Evolutionary conservation across 92 coral and sea anemone species (phyloP), one percentile per base, ranked within the genome.

Genomic region (Parazoanthus swiftii): DNA sequence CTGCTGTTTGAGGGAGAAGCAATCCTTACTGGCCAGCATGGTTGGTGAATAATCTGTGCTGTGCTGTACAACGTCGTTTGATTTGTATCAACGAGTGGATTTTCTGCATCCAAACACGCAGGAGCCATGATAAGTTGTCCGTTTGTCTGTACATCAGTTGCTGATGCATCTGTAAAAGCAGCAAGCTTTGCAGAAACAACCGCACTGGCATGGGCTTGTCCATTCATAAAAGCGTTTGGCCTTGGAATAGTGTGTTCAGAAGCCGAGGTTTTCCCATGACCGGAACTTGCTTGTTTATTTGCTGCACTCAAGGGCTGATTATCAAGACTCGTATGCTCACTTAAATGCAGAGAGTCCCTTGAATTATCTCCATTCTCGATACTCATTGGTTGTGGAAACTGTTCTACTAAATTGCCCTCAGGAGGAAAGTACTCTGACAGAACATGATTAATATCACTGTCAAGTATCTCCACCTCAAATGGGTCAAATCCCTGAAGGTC

Each of bases 361-460:
- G 79, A 44, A 71, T 18, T 73, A 72, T 33, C 67, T 14, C n/a
- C 68, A 84, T 71, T 70, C 68, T 84, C 87, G 5, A 51, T 20
- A 18, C 43, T 42, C 79, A 84, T 84, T 33, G 25, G 78, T 36
- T 63, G 92, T 74, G 74, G 79, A 72, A 84, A 84, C 50, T 59
- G 78, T 71, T 84, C 87, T 25, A 26, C 23, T 68, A 44, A 44
- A 54, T 37, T 71, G 1, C 37, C 43, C n/a, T 84, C 87, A 23
- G 77, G 44, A n/a, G 74, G 77, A 35, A 91, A 91, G 73, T 90
- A 91, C 9, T 91, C 93, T 21, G 93, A 91, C 44, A 91, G 71
- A 63, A 91, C 92, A 51, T 89, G 84, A 72, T 90, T 89, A 18
- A 91, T 88, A 75, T 91, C 92, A 73, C 89, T 88, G 59, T 91